phyloP scores from a whole-genome alignment of 2,797 vertebrate species.

The Tokudaia muenninki region DNA sequence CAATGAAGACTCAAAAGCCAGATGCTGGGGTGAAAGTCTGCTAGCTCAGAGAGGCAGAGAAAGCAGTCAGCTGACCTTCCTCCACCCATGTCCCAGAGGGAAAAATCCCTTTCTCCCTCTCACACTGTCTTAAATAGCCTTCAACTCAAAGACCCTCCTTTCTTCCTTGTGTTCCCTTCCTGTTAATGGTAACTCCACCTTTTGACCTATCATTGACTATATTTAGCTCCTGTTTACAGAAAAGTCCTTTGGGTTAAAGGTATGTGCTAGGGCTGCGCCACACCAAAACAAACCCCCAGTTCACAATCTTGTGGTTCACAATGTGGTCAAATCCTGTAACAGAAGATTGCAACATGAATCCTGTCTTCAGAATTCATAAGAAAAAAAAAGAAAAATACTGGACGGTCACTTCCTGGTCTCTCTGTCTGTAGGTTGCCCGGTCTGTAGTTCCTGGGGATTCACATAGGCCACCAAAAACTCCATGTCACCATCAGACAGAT shows the following conservation, averaged over 20 bases:
- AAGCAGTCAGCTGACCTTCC: neutral
- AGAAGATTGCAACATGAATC: too few relatives aligned
- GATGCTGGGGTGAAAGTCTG: neutral
- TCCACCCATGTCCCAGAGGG: too few relatives aligned
- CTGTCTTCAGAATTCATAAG: neutral
- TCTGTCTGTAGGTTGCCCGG: neutral
- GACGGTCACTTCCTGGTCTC: neutral
- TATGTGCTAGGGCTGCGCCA: neutral
- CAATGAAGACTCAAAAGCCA: neutral
- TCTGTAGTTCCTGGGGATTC: neutral
- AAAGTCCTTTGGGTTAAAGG: neutral
- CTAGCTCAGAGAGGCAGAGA: neutral
- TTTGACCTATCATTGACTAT: neutral
- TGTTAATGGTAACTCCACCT: neutral
- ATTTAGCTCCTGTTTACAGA: neutral
- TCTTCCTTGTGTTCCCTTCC: neutral
- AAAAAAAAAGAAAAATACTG: too few relatives aligned
- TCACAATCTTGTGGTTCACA: neutral
- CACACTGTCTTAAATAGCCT: neutral
- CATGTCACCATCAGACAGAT: neutral
- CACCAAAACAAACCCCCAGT: neutral
- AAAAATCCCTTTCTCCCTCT: neutral
- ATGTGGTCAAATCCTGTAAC: neutral
- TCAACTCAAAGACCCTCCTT: neutral
- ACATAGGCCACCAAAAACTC: neutral